Percentiles rank a stretch among this genome's conserved stretches.
These are phyloP conservation scores for Branchellion lobata DNA, from an alignment of 2,888 invertebrate species.

Conservation along the genomic window DNA sequence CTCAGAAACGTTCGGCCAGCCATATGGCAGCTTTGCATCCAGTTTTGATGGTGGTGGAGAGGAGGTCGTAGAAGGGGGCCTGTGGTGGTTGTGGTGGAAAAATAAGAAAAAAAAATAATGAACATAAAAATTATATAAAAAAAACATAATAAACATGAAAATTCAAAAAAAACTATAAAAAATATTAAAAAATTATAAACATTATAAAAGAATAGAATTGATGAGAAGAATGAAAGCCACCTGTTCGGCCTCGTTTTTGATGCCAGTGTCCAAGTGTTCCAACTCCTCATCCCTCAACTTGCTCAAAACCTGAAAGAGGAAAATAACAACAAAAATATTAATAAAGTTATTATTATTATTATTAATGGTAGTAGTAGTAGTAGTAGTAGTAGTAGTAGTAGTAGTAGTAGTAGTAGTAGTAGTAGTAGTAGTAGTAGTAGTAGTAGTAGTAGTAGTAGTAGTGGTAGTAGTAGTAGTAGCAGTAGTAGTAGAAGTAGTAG, in stretches of 20 bases:
- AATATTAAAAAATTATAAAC: too few species aligned
- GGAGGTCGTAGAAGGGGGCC: conserved; percentile 83
- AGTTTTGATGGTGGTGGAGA: conserved; percentile 81
- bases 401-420: conserved; percentile 7
- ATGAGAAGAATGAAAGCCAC: too few species aligned
- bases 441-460: background rate
- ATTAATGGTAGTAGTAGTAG: conserved; percentile 5
- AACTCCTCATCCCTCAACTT: conserved; percentile 94
- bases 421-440: background rate
- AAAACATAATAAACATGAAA: background rate
- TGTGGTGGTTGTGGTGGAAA: too few species aligned
- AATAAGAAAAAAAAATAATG: too few species aligned
- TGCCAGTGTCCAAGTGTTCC: conserved; percentile 92
- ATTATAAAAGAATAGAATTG: background rate
- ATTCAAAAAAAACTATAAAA: too few species aligned
- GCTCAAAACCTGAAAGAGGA: conserved; percentile 68
- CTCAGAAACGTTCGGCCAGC: conserved; percentile 81
- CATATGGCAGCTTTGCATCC: conserved; percentile 92
- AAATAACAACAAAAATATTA: conserved; percentile 8
- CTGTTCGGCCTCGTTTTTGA: conserved; percentile 88
- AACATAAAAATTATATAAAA: background rate
- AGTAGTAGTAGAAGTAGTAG: too few species aligned
- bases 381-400: conserved; percentile 17
- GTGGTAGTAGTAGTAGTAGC: too few species aligned
- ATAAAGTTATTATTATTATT: background rate